Evolutionary conservation across 2,113 vertebrate species (phyloP), one percentile per base, ranked within the genome.

Genomic region (Amazona guildingii): DNA sequence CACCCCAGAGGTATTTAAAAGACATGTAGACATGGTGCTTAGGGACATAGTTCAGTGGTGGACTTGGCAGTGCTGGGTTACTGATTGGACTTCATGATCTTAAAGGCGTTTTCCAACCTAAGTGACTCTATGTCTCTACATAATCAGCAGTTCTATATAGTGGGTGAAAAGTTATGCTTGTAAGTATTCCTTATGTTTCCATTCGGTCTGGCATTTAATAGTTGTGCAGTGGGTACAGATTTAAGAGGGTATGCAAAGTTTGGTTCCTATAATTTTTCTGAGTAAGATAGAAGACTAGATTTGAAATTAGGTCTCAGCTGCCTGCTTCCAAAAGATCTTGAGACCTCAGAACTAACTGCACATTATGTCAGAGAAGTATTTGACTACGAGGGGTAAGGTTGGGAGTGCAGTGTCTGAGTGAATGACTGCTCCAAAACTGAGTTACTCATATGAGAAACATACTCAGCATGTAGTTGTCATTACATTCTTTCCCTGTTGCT

Each of bases 381-480:
- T 44, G 24, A 70, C 13, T 84, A 5, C 46, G n/a, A 66, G 28
- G 82, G 2, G 7, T 8, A 57, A 48, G 10, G 7, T n/a, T 70
- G 24, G 18, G 35, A 86, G 16, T 10, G 9, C 61, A 80, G 15
- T 6, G 17, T 64, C n/a, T 86, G n/a, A 29, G 20, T 28, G 17
- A 92, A 54, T 2, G 6, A 20, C 63, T 48, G 15, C 25, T 83
- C 23, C 12, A 73, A 87, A 89, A 35, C 19, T 11, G 39, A 57
- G 25, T 51, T 39, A 25, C 10, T 20, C 17, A 39, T 28, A 70
- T n/a, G 23, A 84, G 7, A 2, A 91, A 33, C 20, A 55, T 7
- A 21, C 4, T 31, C 11, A 64, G 16, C 0, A 1, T 9, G 11
- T 75, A 70, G 17, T 46, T 12, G 0, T 29, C 43, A 7, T 82